These are phyloP conservation scores for Pandemis heparana DNA, from an alignment of 2,888 invertebrate genomes.

Conservation along the genomic window DNA sequence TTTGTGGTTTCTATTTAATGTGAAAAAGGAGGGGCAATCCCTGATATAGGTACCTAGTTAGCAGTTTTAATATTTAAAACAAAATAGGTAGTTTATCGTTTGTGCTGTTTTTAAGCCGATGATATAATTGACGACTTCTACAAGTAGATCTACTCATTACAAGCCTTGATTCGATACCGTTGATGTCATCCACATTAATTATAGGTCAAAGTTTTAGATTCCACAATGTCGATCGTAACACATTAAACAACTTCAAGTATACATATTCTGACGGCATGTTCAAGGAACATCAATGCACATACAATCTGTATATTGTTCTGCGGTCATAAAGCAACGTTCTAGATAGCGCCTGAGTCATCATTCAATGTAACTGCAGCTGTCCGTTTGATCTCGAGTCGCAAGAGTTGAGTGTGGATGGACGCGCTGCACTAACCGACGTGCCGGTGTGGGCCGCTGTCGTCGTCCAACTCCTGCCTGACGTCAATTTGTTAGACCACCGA, in stretches of 20 bases:
- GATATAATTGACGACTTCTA: not conserved
- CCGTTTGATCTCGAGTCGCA: slow-evolving; percentile 31
- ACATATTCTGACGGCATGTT: slow-evolving; percentile 6
- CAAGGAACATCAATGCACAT: slow-evolving; percentile 19
- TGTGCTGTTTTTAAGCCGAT: not conserved
- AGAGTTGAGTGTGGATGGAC: slow-evolving; percentile 37
- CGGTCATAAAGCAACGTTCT: slow-evolving; percentile 34
- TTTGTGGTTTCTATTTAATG: slow-evolving; percentile 1
- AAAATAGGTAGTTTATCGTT: not conserved
- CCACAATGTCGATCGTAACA: not conserved
- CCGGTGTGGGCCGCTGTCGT: slow-evolving; percentile 35
- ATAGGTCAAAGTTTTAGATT: not conserved
- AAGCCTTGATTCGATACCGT: not conserved
- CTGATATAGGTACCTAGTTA: not conserved
- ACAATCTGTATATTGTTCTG: slow-evolving; percentile 36
- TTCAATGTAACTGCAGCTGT: slow-evolving; percentile 28
- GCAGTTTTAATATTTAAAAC: not conserved
- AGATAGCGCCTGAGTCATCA: slow-evolving; percentile 40
- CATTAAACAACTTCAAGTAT: not conserved
- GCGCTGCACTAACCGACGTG: slow-evolving; percentile 21
- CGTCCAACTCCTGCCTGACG: slow-evolving; percentile 24
- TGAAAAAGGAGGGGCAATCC: not conserved
- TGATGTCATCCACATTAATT: not conserved
- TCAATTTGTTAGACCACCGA: slow-evolving; percentile 40
- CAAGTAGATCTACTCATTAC: too few relatives aligned